Evolutionary conservation across 2,888 invertebrate genomes (phyloP).

Genomic region (Troglohyphantes excavatus): DNA sequence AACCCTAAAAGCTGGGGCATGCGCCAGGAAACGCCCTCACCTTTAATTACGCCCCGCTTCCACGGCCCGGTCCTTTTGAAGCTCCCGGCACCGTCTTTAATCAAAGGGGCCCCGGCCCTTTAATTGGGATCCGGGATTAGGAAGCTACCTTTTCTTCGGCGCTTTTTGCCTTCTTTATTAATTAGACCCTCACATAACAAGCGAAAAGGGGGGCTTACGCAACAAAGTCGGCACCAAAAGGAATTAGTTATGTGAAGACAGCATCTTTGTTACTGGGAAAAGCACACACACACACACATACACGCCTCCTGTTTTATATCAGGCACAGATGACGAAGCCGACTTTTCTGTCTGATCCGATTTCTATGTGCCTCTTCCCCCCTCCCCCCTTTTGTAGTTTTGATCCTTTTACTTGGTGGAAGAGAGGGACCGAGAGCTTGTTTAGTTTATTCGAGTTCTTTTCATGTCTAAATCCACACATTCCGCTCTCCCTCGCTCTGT

Average conservation of each 20-base stretch:
- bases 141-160: conserved; percentile 57
- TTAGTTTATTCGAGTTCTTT: conserved; percentile 26
- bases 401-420: conserved; percentile 20
- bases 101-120: conserved; percentile 61
- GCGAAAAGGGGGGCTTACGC: conserved; percentile 35
- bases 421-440: background rate
- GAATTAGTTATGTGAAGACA: conserved; percentile 65
- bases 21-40: conserved; percentile 64
- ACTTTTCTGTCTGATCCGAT: conserved; percentile 64
- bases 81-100: conserved; percentile 62
- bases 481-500: background rate
- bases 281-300: too few species aligned
- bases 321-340: conserved; percentile 30
- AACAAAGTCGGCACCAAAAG: conserved; percentile 35
- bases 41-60: conserved; percentile 65
- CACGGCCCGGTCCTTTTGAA: conserved; percentile 56
- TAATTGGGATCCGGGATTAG: conserved; percentile 71
- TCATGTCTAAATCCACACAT: conserved; percentile 46
- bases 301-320: conserved; percentile 51
- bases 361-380: conserved; percentile 49
- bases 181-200: conserved; percentile 60
- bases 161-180: conserved; percentile 62
- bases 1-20: conserved; percentile 54
- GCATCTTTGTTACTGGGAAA: conserved; percentile 39
- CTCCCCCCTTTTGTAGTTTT: too few species aligned